Percentiles rank a stretch among this genome's conserved stretches.
Evolutionary conservation across 1,140 invertebrate genomes (phyloP).

Genomic region (Drosophila erecta): DNA sequence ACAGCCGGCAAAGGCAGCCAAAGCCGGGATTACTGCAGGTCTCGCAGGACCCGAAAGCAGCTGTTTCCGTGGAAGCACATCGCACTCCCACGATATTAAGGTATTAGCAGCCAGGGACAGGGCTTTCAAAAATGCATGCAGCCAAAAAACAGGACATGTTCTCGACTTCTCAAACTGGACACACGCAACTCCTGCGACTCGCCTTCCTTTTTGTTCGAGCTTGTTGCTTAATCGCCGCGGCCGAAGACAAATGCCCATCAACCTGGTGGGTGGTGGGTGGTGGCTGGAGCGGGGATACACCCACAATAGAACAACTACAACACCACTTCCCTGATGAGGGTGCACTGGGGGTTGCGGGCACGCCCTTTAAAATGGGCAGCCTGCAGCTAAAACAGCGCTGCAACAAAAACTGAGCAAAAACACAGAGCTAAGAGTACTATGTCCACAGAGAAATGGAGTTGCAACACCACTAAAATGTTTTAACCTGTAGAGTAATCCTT

Average conservation of each 20-base stretch:
- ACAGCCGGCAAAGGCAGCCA: slow-evolving; percentile 45
- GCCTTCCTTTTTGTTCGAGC: slow-evolving; percentile 3
- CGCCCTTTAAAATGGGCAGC: slow-evolving; percentile 50
- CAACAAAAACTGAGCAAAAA: background rate
- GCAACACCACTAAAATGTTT: too few species aligned
- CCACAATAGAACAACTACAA: slow-evolving; percentile 20
- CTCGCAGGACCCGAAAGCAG: slow-evolving; percentile 26
- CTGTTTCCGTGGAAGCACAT: slow-evolving; percentile 22
- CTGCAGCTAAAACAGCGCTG: slow-evolving; percentile 1
- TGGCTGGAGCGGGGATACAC: slow-evolving; percentile 4
- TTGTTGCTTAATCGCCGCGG: slow-evolving; percentile 56
- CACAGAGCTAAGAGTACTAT: too few species aligned
- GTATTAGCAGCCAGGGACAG: slow-evolving; percentile 31
- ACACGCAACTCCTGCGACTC: slow-evolving; percentile 10
- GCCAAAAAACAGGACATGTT: slow-evolving; percentile 38
- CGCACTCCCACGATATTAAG: slow-evolving; percentile 8
- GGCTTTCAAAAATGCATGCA: slow-evolving; percentile 53
- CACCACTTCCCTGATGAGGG: background rate
- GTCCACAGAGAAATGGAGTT: too few species aligned
- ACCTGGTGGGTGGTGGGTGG: background rate
- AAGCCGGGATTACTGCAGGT: slow-evolving; percentile 48
- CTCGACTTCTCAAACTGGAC: slow-evolving; percentile 14
- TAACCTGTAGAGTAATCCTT: too few species aligned
- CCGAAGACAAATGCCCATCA: slow-evolving; percentile 28
- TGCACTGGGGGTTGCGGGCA: slow-evolving; percentile 8